Evolutionary conservation across 2,888 invertebrate genomes (phyloP), one percentile per base, ranked within the genome.

Genomic region (Eretmocerus hayati): DNA sequence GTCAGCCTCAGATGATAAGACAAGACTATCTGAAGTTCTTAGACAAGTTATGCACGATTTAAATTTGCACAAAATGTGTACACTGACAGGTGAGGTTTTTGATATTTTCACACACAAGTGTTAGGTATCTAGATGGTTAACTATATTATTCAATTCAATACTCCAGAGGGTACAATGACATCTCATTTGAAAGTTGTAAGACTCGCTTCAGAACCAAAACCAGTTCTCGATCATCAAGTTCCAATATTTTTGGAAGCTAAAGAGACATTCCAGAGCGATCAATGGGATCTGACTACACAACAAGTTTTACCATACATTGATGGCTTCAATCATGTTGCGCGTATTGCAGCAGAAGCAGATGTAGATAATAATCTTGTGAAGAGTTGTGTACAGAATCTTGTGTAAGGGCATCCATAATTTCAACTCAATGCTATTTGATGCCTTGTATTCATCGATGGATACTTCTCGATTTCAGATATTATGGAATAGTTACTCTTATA

Each of bases 261-360:
- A 11, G 79, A 81, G 54, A 76, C 79, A 18, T 81, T 82, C 23
- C 78, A 81, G 40, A 75, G 79, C 5, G 83, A 87, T 33, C 85
- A 88, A 52, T 94, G 94, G 93, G 95, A 95, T 67, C 79, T 95
- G 26, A 94, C 94, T 1, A 94, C 95, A 1, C 86, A 91, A 69
- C 93, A 93, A 80, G 86, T 87, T 51, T 73, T 91, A 21, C 90
- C 91, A 0, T 87, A 86, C 63, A 90, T 96, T 42, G 89, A 95
- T 71, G 94, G 95, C 1, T 89, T 88, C 63, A 90, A 92, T 72
- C 93, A 95, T 69, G 83, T 95, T 4, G 83, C 89, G 0, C 85
- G 89, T 62, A 93, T 96, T 55, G 88, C 94, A 0, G 81, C 84
- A 0, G 85, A 91, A 62, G 87, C 93, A 0, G 91, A 93, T 63